Percentiles rank a stretch among this genome's conserved stretches.
Evolutionary conservation across 64 coral and sea anemone genomes (phyloP).

Genomic region (Montipora cactus): DNA sequence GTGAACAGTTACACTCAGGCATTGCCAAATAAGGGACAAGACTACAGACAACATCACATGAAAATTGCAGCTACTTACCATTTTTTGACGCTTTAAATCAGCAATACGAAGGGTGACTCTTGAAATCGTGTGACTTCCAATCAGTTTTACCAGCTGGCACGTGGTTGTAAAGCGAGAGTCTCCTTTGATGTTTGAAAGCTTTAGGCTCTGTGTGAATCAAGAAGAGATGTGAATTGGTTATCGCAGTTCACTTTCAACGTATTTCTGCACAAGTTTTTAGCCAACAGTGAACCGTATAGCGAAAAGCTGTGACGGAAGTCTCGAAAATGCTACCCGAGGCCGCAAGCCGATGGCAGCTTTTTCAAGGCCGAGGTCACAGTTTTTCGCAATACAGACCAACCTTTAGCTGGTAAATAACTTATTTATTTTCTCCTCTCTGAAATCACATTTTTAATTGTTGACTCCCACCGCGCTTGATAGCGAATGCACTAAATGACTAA

Average conservation of each 20-base stretch:
- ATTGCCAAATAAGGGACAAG: not conserved
- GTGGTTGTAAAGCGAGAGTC: constrained; percentile 97
- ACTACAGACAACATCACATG: not conserved
- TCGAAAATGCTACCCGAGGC: too few species aligned
- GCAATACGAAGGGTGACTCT: constrained; percentile 91
- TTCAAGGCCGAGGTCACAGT: too few species aligned
- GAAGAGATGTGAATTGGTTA: not conserved
- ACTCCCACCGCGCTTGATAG: too few species aligned
- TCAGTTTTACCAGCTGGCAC: constrained; percentile 94
- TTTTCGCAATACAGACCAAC: too few species aligned
- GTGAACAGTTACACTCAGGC: too few species aligned
- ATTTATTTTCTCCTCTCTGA: too few species aligned
- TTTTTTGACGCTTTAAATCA: constrained; percentile 98
- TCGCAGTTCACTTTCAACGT: not conserved
- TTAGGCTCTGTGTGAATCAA: constrained; percentile 73
- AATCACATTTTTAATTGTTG: too few species aligned
- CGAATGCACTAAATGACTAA: too few species aligned
- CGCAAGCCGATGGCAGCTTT: too few species aligned
- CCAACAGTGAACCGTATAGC: too few species aligned
- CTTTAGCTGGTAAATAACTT: too few species aligned
- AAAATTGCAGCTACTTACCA: constrained; percentile 63
- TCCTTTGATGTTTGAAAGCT: constrained; percentile 94
- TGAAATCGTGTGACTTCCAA: constrained; percentile 97
- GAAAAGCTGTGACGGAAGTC: too few species aligned
- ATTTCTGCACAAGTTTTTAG: not conserved